Conservation (phyloP, 2,113 vertebrate species). For the Esox niger region DNA sequence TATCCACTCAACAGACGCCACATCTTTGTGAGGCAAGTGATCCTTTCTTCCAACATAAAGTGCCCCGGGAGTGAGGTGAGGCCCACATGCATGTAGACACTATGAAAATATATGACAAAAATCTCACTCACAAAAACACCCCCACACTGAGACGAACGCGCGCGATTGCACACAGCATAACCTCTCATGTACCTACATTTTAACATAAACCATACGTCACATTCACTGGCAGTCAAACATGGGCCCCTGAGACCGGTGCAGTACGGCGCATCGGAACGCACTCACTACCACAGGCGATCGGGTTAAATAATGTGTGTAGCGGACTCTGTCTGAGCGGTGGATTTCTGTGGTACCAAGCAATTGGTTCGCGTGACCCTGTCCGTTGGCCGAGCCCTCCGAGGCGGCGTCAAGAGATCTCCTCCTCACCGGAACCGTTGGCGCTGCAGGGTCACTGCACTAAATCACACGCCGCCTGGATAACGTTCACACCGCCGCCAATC, state of each 20-base stretch:
- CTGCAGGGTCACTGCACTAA: conserved; percentile 67
- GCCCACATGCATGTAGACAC: conserved; percentile 8
- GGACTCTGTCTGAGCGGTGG: too few species aligned
- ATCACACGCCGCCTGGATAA: conserved; percentile 70
- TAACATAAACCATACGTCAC: conserved; percentile 25
- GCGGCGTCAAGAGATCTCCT: conserved; percentile 72
- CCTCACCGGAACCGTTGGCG: conserved; percentile 72
- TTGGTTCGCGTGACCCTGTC: conserved; percentile 16
- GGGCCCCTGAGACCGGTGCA: background rate
- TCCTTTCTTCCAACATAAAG: conserved; percentile 37
- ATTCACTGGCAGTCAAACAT: conserved; percentile 23
- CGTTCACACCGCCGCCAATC: conserved; percentile 54
- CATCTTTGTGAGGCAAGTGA: conserved; percentile 30
- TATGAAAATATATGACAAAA: too few species aligned
- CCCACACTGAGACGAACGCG: background rate
- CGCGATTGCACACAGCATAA: background rate
- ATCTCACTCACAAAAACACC: conserved; percentile 2
- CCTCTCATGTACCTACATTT: background rate
- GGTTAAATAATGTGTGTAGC: too few species aligned
- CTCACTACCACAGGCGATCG: too few species aligned
- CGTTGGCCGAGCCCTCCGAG: conserved; percentile 73
- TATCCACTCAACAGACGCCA: conserved; percentile 15
- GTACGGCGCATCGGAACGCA: background rate
- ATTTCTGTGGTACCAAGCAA: too few species aligned
- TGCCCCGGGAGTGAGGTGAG: conserved; percentile 1